Percentiles rank a stretch among this genome's conserved stretches.
Conservation (phyloP, 2,113 vertebrate genomes). For the Centropus unirufus region DNA sequence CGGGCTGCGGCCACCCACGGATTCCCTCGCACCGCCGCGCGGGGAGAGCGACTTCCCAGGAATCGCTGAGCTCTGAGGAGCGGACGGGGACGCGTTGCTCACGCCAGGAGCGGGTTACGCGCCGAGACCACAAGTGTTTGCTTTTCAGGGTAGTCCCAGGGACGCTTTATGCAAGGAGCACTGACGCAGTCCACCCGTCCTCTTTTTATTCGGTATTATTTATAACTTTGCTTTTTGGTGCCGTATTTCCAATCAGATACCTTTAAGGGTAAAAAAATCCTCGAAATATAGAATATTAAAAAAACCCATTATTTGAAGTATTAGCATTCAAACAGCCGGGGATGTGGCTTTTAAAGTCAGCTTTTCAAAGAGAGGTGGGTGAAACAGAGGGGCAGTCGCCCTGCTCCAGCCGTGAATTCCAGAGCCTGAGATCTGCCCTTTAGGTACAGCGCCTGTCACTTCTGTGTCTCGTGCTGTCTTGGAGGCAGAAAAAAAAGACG, state of each 20-base stretch:
- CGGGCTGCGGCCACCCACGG: conserved; percentile 78
- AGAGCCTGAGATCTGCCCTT: conserved; percentile 55
- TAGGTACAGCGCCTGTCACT: background rate
- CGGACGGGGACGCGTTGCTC: conserved; percentile 73
- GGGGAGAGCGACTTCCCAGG: conserved; percentile 73
- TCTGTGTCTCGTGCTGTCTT: background rate
- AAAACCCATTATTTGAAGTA: background rate
- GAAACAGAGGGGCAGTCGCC: conserved; percentile 26
- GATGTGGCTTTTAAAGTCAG: conserved; percentile 56
- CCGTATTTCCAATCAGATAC: background rate
- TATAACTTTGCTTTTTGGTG: background rate
- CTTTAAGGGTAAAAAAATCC: background rate
- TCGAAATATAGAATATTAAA: background rate
- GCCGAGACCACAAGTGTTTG: background rate
- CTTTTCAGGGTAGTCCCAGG: background rate
- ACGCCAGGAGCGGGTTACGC: conserved; percentile 56
- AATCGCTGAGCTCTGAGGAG: conserved; percentile 76
- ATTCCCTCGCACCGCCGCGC: conserved; percentile 70
- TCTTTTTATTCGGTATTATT: background rate
- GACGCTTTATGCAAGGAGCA: background rate
- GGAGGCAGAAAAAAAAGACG: conserved; percentile 12
- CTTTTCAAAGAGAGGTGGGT: conserved; percentile 56
- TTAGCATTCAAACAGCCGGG: conserved; percentile 27
- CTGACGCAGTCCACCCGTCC: background rate
- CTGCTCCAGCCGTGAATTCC: conserved; percentile 31